These are phyloP conservation scores for Mamestra brassicae DNA, from an alignment of 2,888 invertebrate genomes.

Conservation along the genomic window DNA sequence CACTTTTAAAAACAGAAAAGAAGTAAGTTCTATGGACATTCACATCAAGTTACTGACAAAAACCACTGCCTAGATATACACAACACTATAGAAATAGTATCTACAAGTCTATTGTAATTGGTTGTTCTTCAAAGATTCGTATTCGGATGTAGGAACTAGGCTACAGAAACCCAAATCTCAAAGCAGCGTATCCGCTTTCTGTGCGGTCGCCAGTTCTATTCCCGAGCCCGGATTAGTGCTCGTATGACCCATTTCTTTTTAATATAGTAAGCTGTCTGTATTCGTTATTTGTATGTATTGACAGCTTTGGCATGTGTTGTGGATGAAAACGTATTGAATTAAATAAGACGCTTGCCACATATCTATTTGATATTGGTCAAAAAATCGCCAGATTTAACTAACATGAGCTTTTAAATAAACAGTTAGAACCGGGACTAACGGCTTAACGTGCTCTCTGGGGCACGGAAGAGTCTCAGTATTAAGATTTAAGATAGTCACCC, in stretches of 20 bases:
- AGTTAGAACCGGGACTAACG: too few relatives aligned
- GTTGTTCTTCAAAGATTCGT: background rate
- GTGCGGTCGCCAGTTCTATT: slow-evolving; percentile 34
- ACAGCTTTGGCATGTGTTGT: slow-evolving; percentile 4
- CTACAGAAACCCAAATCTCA: slow-evolving; percentile 27
- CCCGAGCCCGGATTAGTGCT: slow-evolving; percentile 11
- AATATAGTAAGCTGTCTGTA: slow-evolving; percentile 29
- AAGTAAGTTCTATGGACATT: too few relatives aligned
- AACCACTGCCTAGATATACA: too few relatives aligned
- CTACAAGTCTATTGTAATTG: too few relatives aligned
- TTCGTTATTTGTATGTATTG: slow-evolving; percentile 13
- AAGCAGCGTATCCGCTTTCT: slow-evolving; percentile 35
- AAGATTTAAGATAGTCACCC: too few relatives aligned
- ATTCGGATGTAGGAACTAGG: background rate
- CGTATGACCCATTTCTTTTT: slow-evolving; percentile 46
- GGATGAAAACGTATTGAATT: slow-evolving; percentile 1
- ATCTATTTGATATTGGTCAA: slow-evolving; percentile 2
- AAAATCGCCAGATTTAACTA: background rate
- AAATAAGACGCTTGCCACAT: background rate
- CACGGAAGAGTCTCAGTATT: too few relatives aligned
- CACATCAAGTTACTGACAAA: too few relatives aligned
- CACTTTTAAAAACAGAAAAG: too few relatives aligned
- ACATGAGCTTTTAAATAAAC: background rate
- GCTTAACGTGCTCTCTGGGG: too few relatives aligned
- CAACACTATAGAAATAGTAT: too few relatives aligned